Percentiles rank a stretch among this genome's conserved stretches.
Conservation (phyloP, 2,113 vertebrate species). For the Pelvicachromis taeniatus region DNA sequence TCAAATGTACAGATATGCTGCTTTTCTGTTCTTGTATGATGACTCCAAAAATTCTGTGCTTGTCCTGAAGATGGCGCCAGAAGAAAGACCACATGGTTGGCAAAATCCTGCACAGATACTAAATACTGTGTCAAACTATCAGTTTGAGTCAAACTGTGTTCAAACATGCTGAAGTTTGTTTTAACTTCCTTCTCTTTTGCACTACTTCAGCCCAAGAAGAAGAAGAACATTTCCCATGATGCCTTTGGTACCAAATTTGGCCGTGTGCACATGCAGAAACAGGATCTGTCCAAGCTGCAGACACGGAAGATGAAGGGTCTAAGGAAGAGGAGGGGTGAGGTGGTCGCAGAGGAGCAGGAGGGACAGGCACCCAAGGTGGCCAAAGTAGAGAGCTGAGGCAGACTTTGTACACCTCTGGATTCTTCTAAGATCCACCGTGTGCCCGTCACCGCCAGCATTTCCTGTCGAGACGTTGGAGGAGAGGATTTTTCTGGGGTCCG, state of each 20-base stretch:
- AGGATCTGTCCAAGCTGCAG: constrained; percentile 88
- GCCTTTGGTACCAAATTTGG: constrained; percentile 88
- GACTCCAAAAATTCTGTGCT: neutral
- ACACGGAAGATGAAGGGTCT: constrained; percentile 95
- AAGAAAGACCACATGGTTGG: neutral
- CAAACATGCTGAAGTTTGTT: neutral
- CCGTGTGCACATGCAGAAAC: constrained; percentile 95
- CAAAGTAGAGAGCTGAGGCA: constrained; percentile 57
- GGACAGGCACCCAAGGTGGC: constrained; percentile 68
- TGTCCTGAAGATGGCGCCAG: constrained; percentile 22
- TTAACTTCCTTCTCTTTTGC: neutral
- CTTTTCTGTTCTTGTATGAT: neutral
- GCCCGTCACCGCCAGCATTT: neutral
- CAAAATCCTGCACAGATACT: neutral
- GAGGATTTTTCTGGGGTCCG: neutral
- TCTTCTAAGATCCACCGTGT: neutral
- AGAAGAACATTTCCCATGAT: constrained; percentile 94
- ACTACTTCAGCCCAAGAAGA: constrained; percentile 83
- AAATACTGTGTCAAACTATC: neutral
- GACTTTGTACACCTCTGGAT: neutral
- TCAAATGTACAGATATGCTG: neutral
- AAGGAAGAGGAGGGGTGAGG: constrained; percentile 78
- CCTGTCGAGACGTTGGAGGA: neutral
- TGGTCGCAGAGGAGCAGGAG: constrained; percentile 35
- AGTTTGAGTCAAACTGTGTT: neutral